Evolutionary conservation across 2,113 vertebrate genomes (phyloP).

Genomic region (Chroicocephalus ridibundus): DNA sequence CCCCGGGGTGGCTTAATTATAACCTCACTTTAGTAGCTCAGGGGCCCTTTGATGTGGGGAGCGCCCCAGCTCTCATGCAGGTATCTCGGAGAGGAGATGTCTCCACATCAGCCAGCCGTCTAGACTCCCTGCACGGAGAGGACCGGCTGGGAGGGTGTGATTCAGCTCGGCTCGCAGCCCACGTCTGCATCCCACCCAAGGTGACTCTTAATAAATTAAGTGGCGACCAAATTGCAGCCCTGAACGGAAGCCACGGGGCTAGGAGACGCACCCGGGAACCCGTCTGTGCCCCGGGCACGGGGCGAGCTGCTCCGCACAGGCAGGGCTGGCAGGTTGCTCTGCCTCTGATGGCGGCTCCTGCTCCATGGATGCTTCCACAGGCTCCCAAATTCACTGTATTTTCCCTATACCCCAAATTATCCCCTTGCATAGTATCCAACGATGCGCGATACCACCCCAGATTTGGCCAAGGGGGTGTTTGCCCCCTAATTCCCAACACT

Average conservation of each 20-base stretch:
- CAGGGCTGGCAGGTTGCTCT: neutral
- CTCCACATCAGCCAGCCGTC: conserved; percentile 1
- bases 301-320: neutral
- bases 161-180: neutral
- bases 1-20: conserved; percentile 5
- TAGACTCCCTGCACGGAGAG: neutral
- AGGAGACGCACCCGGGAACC: neutral
- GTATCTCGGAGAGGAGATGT: conserved; percentile 7
- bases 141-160: neutral
- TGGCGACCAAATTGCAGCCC: neutral
- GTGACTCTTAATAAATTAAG: neutral
- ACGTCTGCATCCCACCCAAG: neutral
- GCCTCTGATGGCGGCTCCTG: neutral
- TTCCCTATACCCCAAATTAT: fast-evolving
- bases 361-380: fast-evolving
- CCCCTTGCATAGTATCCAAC: fast-evolving
- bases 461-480: fast-evolving
- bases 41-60: conserved; percentile 63
- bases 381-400: neutral
- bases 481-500: fast-evolving
- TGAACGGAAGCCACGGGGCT: neutral
- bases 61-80: neutral
- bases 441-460: neutral
- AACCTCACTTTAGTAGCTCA: neutral
- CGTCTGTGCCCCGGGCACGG: fast-evolving